Base-by-base conservation (phyloP, 2,113 vertebrate species). In the Osmerus mordax region DNA sequence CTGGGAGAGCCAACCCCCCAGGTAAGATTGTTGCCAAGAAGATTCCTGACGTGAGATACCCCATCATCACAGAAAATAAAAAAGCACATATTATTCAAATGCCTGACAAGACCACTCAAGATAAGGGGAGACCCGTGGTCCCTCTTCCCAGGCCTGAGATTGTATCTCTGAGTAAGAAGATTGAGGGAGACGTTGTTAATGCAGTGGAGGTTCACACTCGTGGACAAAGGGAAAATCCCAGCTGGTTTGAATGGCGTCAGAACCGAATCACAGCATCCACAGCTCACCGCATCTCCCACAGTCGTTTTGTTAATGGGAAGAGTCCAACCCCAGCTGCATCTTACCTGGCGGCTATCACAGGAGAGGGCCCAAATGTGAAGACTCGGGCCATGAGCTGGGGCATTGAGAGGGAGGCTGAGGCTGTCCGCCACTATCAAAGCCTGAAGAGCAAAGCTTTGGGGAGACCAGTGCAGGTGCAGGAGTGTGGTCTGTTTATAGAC, bases 361-460 rank as follows among this genome's bases (percentile, higher is more conserved):
- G 88, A 81, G 74, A 73, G 0, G 66, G 77, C 1, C 70, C 69
- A 0, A 13, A 2, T 0, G n/a, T 87, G 65, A 81, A 77, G 80
- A 95, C 93, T 0, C 82, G 92, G 0, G 93, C 94, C 76, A 94
- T 93, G 92, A 81, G 75, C 71, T 95, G 94, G 94, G 94, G 94
- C 0, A 0, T 90, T n/a, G n/a, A 79, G 11, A 91, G 75, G 0
- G 94, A 95, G 84, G 75, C 84, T 0, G 59, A 11, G 3, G 94
- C 76, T 0, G 80, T 93, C 32, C 55, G 4, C 53, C 76, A 70
- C 1, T 95, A 95, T 0, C 84, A 94, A 89, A 28, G 1, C 28
- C 69, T 89, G 76, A 93, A 93, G 75, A 90, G 79, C 0, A 12
- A 5, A 21, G 55, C 41, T 0, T 2, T 77, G 53, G 87, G 87